Evolutionary conservation across 1,140 invertebrate genomes (phyloP).

Genomic region (Microplitis mediator): DNA sequence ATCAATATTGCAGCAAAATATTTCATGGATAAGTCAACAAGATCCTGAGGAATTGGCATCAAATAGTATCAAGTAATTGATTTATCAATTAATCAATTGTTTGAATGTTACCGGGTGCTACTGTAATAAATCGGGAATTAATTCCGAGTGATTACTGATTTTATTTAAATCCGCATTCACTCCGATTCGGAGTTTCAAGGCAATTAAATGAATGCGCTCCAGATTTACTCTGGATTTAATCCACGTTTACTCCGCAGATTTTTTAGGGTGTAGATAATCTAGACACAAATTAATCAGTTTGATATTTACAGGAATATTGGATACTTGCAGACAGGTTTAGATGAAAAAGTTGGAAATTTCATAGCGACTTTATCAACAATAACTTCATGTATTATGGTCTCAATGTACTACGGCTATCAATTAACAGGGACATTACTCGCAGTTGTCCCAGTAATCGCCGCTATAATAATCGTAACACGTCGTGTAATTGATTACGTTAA

Average conservation of each 20-base stretch:
- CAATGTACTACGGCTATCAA: slow-evolving; percentile 7
- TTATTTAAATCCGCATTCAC: too few relatives aligned
- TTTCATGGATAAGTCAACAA: slow-evolving; percentile 14
- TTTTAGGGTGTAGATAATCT: too few relatives aligned
- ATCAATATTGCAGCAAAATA: slow-evolving; percentile 11
- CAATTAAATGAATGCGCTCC: too few relatives aligned
- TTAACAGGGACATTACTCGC: slow-evolving; percentile 1
- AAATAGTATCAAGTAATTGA: slow-evolving; percentile 1
- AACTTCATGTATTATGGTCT: background rate
- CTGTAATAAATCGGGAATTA: too few relatives aligned
- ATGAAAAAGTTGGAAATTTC: slow-evolving; percentile 11
- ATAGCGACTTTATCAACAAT: background rate
- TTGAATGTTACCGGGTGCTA: too few relatives aligned
- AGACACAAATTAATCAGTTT: background rate
- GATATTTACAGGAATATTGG: background rate
- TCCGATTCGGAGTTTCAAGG: too few relatives aligned
- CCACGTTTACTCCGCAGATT: too few relatives aligned
- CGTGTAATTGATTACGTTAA: slow-evolving; percentile 1
- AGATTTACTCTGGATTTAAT: too few relatives aligned
- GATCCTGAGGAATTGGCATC: slow-evolving; percentile 7
- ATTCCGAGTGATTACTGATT: too few relatives aligned
- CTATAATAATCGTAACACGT: background rate
- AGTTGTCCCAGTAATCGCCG: background rate
- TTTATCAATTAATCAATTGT: background rate
- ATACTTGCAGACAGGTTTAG: background rate